Evolutionary conservation across 2,888 invertebrate genomes (phyloP), one percentile per base, ranked within the genome.

Genomic region (Drosophila borborema): DNA sequence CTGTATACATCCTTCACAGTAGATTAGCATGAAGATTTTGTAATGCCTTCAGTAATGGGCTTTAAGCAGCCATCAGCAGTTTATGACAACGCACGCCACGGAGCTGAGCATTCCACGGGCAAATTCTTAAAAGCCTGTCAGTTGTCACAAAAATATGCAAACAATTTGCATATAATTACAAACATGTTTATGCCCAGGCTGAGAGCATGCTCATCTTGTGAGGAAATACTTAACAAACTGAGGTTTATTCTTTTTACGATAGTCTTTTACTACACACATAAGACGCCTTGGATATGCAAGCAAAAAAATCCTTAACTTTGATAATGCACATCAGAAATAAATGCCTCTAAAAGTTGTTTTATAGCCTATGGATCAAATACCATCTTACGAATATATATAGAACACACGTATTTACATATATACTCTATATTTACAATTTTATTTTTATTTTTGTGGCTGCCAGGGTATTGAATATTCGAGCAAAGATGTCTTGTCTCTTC

Each of bases 111-210:
- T 51, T 86, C 60, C n/a, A 38, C 48, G 38, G 7, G 48, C 45
- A 55, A n/a, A 28, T 56, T 58, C 31, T 61, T 36, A 56, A 55
- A 48, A 3, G 20, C 18, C 18, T 64, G 53, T 43, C 60, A 60
- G 55, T 63, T 80, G 66, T 20, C 51, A 63, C 67, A 80, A 61
- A 82, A 74, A 65, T 81, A 68, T 73, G 63, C 69, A 67, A 48
- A 38, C 63, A 67, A 83, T 88, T 86, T 83, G 63, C 86, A 74
- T 79, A 67, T 28, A 40, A 53, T 66, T 16, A 60, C 38, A 18
- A 31, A 23, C 41, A 53, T 69, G 55, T 62, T 66, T 66, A 59
- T 70, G 59, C 16, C 8, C 65, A 16, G 12, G 14, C 23, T 18
- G 18, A 31, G 3, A n/a, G 12, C 12, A 4, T 46, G 46, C 8